Percentiles rank a stretch among this genome's conserved stretches.
Evolutionary conservation across 2,113 vertebrate genomes (phyloP).

Genomic region (Plotosus lineatus): DNA sequence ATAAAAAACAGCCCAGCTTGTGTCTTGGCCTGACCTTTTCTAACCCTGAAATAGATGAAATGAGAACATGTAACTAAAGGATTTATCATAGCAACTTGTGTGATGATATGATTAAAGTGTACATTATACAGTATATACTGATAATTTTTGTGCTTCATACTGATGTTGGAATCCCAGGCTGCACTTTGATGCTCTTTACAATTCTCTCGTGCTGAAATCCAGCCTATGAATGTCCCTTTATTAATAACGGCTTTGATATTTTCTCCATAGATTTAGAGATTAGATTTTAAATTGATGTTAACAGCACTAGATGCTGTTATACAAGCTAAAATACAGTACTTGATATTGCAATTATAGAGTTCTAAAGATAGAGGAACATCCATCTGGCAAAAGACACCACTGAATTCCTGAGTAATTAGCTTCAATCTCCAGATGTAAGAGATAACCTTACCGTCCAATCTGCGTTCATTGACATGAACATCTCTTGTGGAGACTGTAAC

Average conservation of each 20-base stretch:
- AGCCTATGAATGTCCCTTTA: not conserved
- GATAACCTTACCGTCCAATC: conserved; percentile 83
- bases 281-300: not conserved
- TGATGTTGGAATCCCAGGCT: too few species aligned
- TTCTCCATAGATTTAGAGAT: not conserved
- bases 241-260: not conserved
- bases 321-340: not conserved
- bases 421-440: not conserved
- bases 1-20: too few species aligned
- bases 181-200: not conserved
- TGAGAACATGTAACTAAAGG: not conserved
- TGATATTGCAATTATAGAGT: not conserved
- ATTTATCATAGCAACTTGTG: not conserved
- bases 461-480: conserved; percentile 81
- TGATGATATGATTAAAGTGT: too few species aligned
- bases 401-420: conserved; percentile 10
- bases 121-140: too few species aligned
- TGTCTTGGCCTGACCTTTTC: not conserved
- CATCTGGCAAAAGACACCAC: not conserved
- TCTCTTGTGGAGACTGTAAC: conserved; percentile 78
- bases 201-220: not conserved
- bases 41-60: not conserved
- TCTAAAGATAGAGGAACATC: not conserved
- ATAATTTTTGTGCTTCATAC: too few species aligned
- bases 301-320: not conserved